Evolutionary conservation across 2,888 invertebrate genomes (phyloP), one percentile per base, ranked within the genome.

Genomic region (Polia nebulosa): DNA sequence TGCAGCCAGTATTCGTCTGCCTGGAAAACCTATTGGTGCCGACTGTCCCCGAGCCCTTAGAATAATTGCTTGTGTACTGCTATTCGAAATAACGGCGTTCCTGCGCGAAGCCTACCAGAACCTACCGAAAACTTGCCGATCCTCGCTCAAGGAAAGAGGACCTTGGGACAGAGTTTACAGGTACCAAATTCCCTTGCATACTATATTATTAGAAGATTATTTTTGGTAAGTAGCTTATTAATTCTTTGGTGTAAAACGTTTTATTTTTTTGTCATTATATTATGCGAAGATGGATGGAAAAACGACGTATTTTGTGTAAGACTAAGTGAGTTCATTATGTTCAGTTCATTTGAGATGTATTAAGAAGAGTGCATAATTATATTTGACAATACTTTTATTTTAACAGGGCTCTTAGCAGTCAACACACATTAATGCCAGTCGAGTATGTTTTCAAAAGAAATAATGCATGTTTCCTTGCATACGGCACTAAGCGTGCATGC

Each of bases 81-180:
- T 99, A n/a, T 97, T 98, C 88, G 99, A 99, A 96, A 99, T 99
- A 67, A 99, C 99, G 0, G 97, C 99, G 0, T 99, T 99, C 92
- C 96, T 99, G 61, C 96, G 99, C 20, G 99, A 99, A 94, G 99
- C 99, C 0, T 99, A 99, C 92, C 98, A 99, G 89, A 97, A 97
- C 34, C 90, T 98, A 68, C 98, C 98, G 0, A 98, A 98, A 85
- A 96, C 97, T 0, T 97, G 96, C 63, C 96, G 97, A 80, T 92
- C 97, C 22, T 96, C 97, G 67, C 96, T 97, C 47, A 97, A 97
- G 90, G 98, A 98, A 90, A 96, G 98, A 81, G 97, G 97, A 20
- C 97, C 98, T 17, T 98, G 98, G 98, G 98, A 98, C 88, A 96
- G 97, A 85, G 97, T 98, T 64, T 98, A 98, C 93, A 97, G 97